Conservation (phyloP, 2,113 vertebrate species). For the Oreocharis arfaki region DNA sequence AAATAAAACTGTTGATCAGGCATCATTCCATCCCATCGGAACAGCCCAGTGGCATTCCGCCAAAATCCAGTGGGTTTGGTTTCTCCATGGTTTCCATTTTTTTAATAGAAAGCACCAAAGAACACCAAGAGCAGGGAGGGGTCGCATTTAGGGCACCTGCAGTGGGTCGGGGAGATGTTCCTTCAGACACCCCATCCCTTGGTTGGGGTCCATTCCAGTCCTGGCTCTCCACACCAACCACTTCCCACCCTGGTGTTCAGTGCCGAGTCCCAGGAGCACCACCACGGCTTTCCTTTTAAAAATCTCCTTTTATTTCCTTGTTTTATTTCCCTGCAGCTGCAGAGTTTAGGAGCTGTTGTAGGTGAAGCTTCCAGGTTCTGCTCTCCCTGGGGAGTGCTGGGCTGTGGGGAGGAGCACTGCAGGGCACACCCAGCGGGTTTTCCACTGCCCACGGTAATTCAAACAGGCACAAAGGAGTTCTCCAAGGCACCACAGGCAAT, state of each 20-base stretch:
- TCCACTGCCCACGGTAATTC: not conserved
- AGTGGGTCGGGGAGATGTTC: not conserved
- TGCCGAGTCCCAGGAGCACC: not conserved
- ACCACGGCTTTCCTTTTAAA: not conserved
- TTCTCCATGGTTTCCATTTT: not conserved
- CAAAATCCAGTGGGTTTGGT: not conserved
- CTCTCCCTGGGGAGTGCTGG: accelerated
- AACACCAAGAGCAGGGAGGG: not conserved
- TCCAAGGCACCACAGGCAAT: not conserved
- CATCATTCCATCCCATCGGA: not conserved
- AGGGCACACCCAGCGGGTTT: not conserved
- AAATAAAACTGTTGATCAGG: not conserved
- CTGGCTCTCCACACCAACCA: not conserved
- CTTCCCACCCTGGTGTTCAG: not conserved
- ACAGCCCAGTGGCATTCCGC: not conserved
- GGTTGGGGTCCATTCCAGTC: accelerated
- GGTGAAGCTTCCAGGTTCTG: not conserved
- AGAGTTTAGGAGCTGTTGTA: accelerated
- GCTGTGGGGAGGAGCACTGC: not conserved
- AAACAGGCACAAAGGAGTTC: not conserved
- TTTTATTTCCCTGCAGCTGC: not conserved
- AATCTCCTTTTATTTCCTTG: not conserved
- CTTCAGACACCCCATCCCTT: not conserved
- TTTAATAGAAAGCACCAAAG: not conserved
- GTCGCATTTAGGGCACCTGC: too few relatives aligned